Conservation (phyloP, 2,888 invertebrate species). For the Micoletzkya japonica region DNA sequence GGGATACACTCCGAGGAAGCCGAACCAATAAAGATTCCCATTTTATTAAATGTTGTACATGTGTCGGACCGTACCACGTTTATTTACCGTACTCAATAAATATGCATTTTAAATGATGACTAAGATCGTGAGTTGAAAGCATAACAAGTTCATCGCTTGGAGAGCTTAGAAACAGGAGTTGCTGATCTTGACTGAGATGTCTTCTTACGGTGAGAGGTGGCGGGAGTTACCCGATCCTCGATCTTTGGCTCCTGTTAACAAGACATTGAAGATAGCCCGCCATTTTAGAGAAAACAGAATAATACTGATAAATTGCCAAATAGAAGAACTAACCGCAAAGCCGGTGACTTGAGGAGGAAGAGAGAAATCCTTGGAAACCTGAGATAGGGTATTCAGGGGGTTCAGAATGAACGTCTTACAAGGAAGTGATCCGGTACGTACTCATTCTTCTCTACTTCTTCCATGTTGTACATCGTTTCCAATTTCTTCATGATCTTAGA, state of each 20-base stretch:
- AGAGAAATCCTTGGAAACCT: background rate
- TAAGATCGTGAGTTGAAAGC: too few species aligned
- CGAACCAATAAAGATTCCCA: too few species aligned
- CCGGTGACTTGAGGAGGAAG: background rate
- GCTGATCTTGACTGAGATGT: background rate
- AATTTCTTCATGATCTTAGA: slow-evolving; percentile 30
- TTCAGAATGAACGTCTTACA: background rate
- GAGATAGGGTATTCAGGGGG: background rate
- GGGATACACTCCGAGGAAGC: slow-evolving; percentile 41
- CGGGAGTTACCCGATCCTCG: too few species aligned
- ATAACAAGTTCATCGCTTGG: too few species aligned
- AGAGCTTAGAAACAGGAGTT: background rate
- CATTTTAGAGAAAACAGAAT: too few species aligned
- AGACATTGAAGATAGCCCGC: too few species aligned
- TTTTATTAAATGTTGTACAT: background rate
- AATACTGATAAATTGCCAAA: too few species aligned
- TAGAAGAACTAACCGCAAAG: background rate
- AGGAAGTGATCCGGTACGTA: slow-evolving; percentile 30
- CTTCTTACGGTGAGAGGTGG: too few species aligned
- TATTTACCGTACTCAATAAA: background rate
- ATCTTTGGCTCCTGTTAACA: too few species aligned
- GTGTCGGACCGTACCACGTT: background rate
- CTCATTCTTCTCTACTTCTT: slow-evolving; percentile 28
- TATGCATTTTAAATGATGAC: too few species aligned
- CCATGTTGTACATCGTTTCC: slow-evolving; percentile 27